phyloP scores from a whole-genome alignment of 1,140 invertebrate genomes.

The Mercenaria mercenaria region DNA sequence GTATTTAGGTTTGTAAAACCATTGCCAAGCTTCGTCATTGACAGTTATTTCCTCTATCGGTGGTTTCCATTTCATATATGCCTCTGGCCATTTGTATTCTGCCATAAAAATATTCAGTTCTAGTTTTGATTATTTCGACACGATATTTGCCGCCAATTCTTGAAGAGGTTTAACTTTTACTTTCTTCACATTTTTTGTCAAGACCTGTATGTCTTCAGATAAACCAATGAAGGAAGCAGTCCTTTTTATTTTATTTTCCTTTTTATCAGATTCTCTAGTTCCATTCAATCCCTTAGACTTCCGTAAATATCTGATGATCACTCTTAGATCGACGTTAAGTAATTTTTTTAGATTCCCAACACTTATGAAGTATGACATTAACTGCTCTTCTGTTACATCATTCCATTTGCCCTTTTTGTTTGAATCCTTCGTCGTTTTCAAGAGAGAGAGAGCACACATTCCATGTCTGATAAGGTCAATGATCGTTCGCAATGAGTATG shows the following conservation, averaged over 20 bases:
- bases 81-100: neutral
- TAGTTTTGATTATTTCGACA: constrained; percentile 4
- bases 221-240: too few relatives aligned
- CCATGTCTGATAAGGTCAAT: too few relatives aligned
- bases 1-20: constrained; percentile 45
- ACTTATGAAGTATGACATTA: neutral
- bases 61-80: neutral
- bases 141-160: neutral
- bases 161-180: neutral
- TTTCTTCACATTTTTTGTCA: too few relatives aligned
- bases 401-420: constrained; percentile 42
- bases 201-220: too few relatives aligned
- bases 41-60: neutral
- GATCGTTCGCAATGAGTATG: too few relatives aligned
- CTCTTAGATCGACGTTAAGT: neutral
- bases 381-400: too few relatives aligned
- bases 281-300: constrained; percentile 41
- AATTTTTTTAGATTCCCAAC: neutral
- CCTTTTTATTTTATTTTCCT: too few relatives aligned
- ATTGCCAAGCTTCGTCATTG: neutral
- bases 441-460: neutral
- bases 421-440: neutral
- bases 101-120: neutral
- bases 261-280: too few relatives aligned
- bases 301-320: constrained; percentile 31